Base-by-base conservation (phyloP, 2,113 vertebrate genomes). In the Budorcas taxicolor region DNA sequence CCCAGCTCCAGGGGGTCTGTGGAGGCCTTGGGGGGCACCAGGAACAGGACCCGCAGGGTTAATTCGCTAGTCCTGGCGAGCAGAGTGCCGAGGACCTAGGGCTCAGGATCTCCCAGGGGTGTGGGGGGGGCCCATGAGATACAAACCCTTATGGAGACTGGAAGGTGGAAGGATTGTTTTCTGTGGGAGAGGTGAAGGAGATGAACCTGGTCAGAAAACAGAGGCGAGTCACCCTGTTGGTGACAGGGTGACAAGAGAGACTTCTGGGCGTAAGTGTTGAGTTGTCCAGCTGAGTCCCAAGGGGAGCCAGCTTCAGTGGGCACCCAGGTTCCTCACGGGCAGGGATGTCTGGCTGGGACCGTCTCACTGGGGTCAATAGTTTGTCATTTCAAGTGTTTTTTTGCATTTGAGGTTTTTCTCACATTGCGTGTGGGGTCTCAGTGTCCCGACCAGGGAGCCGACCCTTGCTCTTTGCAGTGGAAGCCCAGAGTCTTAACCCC, bases 291-390 rank as follows among this genome's bases (percentile, higher is more conserved):
- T 23, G 25, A 3, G 74, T 21, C 36, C 43, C 52, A 31, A 1
- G 19, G 33, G 40, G 47, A 36, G 14, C 45, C 43, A 12, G 36
- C 6, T 52, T 31, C 11, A 0, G 45, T 45, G 36, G 31, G 64
- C 5, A 6, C 84, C 43, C 11, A 11, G 52, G 14, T 15, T 53
- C 31, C 45, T 89, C 2, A 1, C 29, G 33, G 29, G 87, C 58
- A 17, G 52, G 52, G 29, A 3, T 25, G 25, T 36, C 62, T 60
- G 81, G 7, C 81, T 58, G 50, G 90, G 85, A 10, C 31, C 11
- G 0, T 23, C 43, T 83, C 7, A 6, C 15, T 0, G 9, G 33
- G 45, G 53, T 31, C 1, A 3, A 4, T 33, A 27, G 21, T 47
- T 43, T 31, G 36, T 57, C 92, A 55, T 50, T 55, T 94, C 50